Conservation (phyloP, 2,797 vertebrate species). For the Sciurus vulgaris region DNA sequence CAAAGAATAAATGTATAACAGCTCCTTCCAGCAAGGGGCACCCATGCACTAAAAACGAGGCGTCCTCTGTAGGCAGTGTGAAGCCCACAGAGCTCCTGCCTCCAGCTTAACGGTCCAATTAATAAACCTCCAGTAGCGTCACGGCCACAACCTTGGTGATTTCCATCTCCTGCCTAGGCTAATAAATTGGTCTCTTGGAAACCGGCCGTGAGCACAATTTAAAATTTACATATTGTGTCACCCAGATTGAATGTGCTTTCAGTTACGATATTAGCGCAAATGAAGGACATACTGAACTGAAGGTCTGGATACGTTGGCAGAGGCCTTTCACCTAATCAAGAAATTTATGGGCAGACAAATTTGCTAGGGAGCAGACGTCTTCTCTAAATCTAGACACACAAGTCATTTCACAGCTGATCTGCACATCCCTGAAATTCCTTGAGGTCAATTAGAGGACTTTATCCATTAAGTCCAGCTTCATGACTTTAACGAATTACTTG, state of each 20-base stretch:
- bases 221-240: constrained; percentile 75
- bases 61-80: not conserved
- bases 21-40: constrained; percentile 24
- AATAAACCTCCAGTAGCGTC: not conserved
- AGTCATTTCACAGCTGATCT: constrained; percentile 65
- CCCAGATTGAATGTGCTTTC: not conserved
- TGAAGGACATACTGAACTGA: constrained; percentile 41
- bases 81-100: not conserved
- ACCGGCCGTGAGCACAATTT: constrained; percentile 47
- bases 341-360: constrained; percentile 72
- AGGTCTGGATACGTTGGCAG: constrained; percentile 19
- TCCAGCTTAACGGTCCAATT: not conserved
- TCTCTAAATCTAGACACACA: constrained; percentile 59
- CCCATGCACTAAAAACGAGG: not conserved
- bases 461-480: constrained; percentile 54
- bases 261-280: not conserved
- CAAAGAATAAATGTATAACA: not conserved
- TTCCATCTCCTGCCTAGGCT: constrained; percentile 21
- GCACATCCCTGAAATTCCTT: constrained; percentile 8
- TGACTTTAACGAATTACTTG: constrained; percentile 65
- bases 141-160: not conserved
- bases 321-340: constrained; percentile 57
- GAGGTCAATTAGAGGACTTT: constrained; percentile 72
- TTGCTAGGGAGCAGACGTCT: constrained; percentile 61
- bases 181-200: constrained; percentile 56